A percentile compares a stretch with the other conserved stretches of the same genome.
These are phyloP conservation scores for Cabera pusaria DNA, from an alignment of 2,888 invertebrate species.

Conservation along the genomic window DNA sequence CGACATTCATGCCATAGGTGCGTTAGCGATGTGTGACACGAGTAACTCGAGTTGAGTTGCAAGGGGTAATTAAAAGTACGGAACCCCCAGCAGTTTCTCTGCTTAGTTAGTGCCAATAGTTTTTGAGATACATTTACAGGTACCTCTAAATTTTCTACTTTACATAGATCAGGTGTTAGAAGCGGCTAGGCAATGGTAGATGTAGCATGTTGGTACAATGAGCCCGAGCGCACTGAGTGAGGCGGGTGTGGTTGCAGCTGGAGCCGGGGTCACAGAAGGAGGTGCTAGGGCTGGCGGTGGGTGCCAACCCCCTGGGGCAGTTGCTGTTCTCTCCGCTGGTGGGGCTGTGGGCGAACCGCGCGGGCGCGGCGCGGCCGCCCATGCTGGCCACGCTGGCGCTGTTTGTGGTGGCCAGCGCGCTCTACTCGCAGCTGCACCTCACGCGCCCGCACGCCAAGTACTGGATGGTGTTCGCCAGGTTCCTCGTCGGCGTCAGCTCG, in stretches of 20 bases:
- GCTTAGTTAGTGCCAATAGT: too few species aligned
- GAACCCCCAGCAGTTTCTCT: too few species aligned
- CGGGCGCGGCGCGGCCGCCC: slow-evolving; percentile 88
- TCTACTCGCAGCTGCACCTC: slow-evolving; percentile 90
- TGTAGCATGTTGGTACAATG: too few species aligned
- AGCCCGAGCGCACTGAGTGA: too few species aligned
- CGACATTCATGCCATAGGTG: too few species aligned
- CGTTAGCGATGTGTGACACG: too few species aligned
- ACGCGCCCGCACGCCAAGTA: slow-evolving; percentile 85
- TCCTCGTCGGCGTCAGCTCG: slow-evolving; percentile 92
- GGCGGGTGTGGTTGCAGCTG: slow-evolving; percentile 84
- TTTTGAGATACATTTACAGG: too few species aligned
- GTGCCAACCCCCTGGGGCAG: slow-evolving; percentile 94
- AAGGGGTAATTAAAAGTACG: too few species aligned
- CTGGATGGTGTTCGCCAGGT: slow-evolving; percentile 90
- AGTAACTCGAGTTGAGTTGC: too few species aligned
- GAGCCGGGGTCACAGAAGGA: slow-evolving; percentile 91
- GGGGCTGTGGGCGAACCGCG: slow-evolving; percentile 92
- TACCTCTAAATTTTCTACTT: too few species aligned
- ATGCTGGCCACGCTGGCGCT: slow-evolving; percentile 87
- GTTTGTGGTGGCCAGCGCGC: slow-evolving; percentile 88
- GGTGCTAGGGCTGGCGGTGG: slow-evolving; percentile 92
- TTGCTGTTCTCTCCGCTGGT: slow-evolving; percentile 93
- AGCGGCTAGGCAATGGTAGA: too few species aligned
- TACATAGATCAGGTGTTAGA: too few species aligned